Evolutionary conservation across 2,888 invertebrate species (phyloP).

Genomic region (Creontiades dilutus): DNA sequence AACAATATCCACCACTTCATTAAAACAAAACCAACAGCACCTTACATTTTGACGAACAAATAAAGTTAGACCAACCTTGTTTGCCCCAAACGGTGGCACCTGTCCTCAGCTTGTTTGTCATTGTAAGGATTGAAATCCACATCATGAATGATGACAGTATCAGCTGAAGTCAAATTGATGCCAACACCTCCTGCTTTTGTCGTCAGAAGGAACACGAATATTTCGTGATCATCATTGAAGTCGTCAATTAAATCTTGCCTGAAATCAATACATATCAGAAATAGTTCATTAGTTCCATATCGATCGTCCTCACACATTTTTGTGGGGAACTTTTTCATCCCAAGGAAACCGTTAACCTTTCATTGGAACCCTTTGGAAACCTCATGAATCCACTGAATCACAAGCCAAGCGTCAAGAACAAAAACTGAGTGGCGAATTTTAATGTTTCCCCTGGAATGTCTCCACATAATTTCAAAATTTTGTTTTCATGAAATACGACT

Average conservation of each 20-base stretch:
- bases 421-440: too few species aligned
- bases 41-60: not conserved
- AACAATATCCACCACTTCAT: too few species aligned
- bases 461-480: too few species aligned
- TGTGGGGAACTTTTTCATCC: too few species aligned
- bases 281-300: too few species aligned
- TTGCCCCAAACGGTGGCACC: constrained; percentile 89
- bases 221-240: constrained; percentile 87
- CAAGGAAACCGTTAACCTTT: too few species aligned
- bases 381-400: too few species aligned
- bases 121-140: constrained; percentile 99
- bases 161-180: constrained; percentile 95
- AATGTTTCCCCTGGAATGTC: too few species aligned
- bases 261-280: constrained; percentile 73
- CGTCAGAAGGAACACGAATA: constrained; percentile 94
- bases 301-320: too few species aligned
- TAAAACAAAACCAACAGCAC: not conserved
- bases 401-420: too few species aligned
- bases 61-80: constrained; percentile 77
- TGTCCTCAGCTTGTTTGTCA: constrained; percentile 98
- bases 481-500: too few species aligned
- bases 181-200: constrained; percentile 97
- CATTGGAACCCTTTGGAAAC: too few species aligned
- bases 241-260: constrained; percentile 95
- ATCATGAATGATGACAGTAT: constrained; percentile 97